These are phyloP conservation scores for Protophormia terraenovae DNA, from an alignment of 2,888 invertebrate species.

Conservation along the genomic window DNA sequence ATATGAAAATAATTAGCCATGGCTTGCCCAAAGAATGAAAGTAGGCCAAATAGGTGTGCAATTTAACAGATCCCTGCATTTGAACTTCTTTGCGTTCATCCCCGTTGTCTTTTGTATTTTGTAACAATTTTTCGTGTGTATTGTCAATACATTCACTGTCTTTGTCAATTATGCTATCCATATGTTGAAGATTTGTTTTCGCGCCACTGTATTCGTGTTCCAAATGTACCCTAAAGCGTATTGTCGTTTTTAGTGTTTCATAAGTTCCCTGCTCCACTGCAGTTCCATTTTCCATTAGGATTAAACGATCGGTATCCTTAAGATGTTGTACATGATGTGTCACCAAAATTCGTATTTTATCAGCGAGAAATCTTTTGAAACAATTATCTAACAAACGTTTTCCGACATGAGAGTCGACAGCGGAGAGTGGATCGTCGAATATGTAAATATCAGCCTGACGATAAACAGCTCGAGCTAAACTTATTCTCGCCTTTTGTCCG, in stretches of 20 bases:
- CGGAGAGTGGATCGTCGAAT: conserved; percentile 89
- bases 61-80: conserved; percentile 84
- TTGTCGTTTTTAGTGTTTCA: conserved; percentile 82
- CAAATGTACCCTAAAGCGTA: conserved; percentile 81
- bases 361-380: conserved; percentile 83
- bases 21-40: conserved; percentile 82
- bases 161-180: conserved; percentile 75
- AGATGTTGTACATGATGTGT: conserved; percentile 87
- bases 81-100: conserved; percentile 83
- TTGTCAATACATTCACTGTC: conserved; percentile 58
- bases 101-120: conserved; percentile 67
- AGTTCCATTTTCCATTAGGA: conserved; percentile 83
- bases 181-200: conserved; percentile 68
- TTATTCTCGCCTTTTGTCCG: conserved; percentile 89
- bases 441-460: conserved; percentile 88
- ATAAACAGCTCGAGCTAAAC: conserved; percentile 88
- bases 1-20: conserved; percentile 73
- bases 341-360: conserved; percentile 87
- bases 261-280: conserved; percentile 78
- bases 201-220: conserved; percentile 73
- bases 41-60: conserved; percentile 84
- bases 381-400: conserved; percentile 88
- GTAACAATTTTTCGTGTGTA: conserved; percentile 14
- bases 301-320: conserved; percentile 82
- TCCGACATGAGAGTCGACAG: conserved; percentile 89